A percentile compares a stretch with the other conserved stretches of the same genome.
phyloP scores from a whole-genome alignment of 2,797 vertebrate species.

The Chrosomus eos region DNA sequence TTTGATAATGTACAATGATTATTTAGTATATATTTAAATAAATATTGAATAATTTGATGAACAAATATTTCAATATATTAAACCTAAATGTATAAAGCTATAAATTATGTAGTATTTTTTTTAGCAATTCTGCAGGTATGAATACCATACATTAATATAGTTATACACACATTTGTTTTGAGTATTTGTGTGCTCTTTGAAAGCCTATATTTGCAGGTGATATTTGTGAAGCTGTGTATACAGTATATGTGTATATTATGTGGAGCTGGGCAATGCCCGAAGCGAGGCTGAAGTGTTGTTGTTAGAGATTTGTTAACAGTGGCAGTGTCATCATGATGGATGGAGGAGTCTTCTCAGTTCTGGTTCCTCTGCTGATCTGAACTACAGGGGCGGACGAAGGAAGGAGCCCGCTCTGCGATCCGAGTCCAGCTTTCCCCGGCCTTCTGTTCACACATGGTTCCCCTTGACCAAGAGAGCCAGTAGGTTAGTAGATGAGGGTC shows the following conservation, averaged over 20 bases:
- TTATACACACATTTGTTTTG: not conserved
- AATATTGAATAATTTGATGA: not conserved
- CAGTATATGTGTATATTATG: conserved; percentile 29
- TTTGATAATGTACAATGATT: not conserved
- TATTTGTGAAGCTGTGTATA: conserved; percentile 29
- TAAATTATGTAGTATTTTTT: not conserved
- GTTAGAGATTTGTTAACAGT: conserved; percentile 35
- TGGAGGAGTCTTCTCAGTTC: conserved; percentile 45
- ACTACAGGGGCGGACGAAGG: conserved; percentile 20
- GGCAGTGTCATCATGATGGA: conserved; percentile 60
- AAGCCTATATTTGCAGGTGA: conserved; percentile 4
- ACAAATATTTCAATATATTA: not conserved
- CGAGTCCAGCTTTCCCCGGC: conserved; percentile 42
- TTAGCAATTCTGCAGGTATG: too few species aligned
- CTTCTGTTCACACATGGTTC: conserved; percentile 21
- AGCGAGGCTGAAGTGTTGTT: not conserved
- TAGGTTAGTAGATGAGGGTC: conserved; percentile 56
- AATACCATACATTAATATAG: too few species aligned
- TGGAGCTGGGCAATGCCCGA: conserved; percentile 1
- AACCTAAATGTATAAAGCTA: too few species aligned
- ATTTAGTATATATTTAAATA: not conserved
- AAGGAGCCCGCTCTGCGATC: conserved; percentile 40
- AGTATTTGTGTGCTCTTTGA: not conserved
- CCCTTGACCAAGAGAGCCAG: conserved; percentile 1
- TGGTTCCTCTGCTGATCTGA: conserved; percentile 52